These are phyloP conservation scores for Corythoichthys intestinalis DNA, from an alignment of 2,113 vertebrate species.

Conservation along the genomic window DNA sequence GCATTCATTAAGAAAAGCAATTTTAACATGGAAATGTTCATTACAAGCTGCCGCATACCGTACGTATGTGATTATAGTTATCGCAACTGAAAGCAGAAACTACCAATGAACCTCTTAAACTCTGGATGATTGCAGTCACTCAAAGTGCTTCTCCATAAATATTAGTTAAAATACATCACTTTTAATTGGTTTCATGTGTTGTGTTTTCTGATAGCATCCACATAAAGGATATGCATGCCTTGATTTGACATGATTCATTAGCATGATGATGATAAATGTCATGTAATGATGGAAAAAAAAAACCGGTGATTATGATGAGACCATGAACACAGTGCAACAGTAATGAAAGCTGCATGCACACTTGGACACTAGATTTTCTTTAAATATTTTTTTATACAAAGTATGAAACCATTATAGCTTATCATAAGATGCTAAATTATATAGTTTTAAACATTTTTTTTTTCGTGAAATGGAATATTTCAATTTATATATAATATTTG, in stretches of 20 bases:
- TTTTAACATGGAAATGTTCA: conserved; percentile 4
- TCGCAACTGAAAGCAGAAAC: background rate
- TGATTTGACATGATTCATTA: background rate
- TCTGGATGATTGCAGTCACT: background rate
- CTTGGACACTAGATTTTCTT: too few species aligned
- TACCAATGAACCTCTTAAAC: background rate
- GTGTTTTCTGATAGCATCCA: background rate
- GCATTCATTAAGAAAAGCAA: conserved; percentile 7
- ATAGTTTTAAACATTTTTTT: too few species aligned
- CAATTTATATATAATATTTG: too few species aligned
- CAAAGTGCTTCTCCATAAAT: background rate
- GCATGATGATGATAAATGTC: background rate
- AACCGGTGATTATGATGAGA: too few species aligned
- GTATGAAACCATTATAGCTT: too few species aligned
- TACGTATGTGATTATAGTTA: background rate
- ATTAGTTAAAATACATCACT: background rate
- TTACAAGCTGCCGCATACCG: background rate
- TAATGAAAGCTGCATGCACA: too few species aligned
- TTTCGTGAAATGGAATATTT: too few species aligned
- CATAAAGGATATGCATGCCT: background rate
- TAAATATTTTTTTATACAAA: too few species aligned
- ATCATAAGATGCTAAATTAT: too few species aligned
- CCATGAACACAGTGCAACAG: too few species aligned
- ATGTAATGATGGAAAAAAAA: background rate
- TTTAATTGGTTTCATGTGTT: background rate